Base-by-base conservation (phyloP, 2,797 vertebrate species). In the Tenualosa thibaudeaui region DNA sequence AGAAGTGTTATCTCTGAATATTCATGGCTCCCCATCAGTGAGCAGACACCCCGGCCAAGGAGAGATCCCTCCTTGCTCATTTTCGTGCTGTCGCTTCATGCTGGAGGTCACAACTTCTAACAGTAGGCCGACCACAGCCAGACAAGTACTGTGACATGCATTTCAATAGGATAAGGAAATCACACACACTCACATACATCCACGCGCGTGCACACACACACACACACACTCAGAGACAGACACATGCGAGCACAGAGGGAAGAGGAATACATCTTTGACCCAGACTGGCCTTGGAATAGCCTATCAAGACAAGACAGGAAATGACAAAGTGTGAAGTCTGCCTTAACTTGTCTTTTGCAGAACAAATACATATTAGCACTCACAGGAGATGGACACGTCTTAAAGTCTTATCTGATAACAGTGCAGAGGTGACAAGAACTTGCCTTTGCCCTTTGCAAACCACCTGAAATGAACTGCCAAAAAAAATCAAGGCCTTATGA, bases 111-210 rank as follows among this genome's bases (percentile, higher is more conserved):
- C 5, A 19, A 75, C 68, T 19, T 75, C 24, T n/a, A 37, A 37
- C 62, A 15, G 62, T 37, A 13, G 62, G 12, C 68, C 68, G 43
- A 75, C 22, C 58, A 82, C 8, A 50, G 24, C n/a, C 78, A 85
- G 37, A 85, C n/a, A 82, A 40, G 10, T 7, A 65, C 13, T 37
- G 51, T 56, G 50, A 82, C 81, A 82, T 51, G 24, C 81, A 82
- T 58, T 75, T 75, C 15, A 75, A 75, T 75, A 19, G 31, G 37
- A 40, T 17, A 75, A 37, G 2, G 1, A 75, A 37, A 26, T 50
- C 50, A 87, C 2, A 81, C 37, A 22, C 78, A 49, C 40, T 0
- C 43, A 46, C 22, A 26, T 2, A 50, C 37, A 49, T 7, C 40
- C 78, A 50, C 78, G 50, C 31, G 19, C 78, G 22, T 8, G 50